Base-by-base conservation (phyloP, 2,113 vertebrate genomes). In the Octodon degus region DNA sequence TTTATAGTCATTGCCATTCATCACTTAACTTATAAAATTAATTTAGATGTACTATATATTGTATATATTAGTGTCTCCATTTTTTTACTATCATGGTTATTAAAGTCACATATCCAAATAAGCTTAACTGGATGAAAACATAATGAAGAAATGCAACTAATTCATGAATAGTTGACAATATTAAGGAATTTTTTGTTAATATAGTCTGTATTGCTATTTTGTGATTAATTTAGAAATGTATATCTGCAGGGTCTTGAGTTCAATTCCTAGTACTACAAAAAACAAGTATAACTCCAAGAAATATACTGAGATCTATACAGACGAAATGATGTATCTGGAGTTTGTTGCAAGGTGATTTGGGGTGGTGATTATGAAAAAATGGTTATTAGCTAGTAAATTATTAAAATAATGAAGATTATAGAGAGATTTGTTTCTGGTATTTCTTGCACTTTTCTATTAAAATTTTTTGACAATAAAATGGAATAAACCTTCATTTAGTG, bases 261-360 rank as follows among this genome's bases (percentile, higher is more conserved):
- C 50, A 50, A 50, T 50, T 50, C 10, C 50, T 50, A 12, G 50
- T 50, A 50, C 50, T 50, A 12, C 8, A 50, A 50, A 50, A 50
- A 6, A 50, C n/a, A 50, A 13, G 34, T 0, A 19, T 62, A 70
- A 37, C 43, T 77, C 93, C 25, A 37, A 87, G 34, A 87, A 83
- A 67, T 83, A 32, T 25, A 82, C 30, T 50, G 9, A 90, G 81
- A 30, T 53, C 60, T 43, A 76, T 82, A 86, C 53, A 58, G 34
- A 65, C 62, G 7, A 95, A 76, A 76, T 90, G 34, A 34, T 40
- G 22, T 47, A 77, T 50, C 6, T 86, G 17, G 12, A 90, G 77
- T 86, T 86, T 67, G 32, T 86, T 90, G 81, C 63, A 89, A 94
- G 80, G 81, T 86, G 80, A 89, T 60, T n/a, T 68, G 86, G 14